These are phyloP conservation scores for Zhuqinia jingwanae DNA, from an alignment of 2,888 invertebrate genomes.

Conservation along the genomic window DNA sequence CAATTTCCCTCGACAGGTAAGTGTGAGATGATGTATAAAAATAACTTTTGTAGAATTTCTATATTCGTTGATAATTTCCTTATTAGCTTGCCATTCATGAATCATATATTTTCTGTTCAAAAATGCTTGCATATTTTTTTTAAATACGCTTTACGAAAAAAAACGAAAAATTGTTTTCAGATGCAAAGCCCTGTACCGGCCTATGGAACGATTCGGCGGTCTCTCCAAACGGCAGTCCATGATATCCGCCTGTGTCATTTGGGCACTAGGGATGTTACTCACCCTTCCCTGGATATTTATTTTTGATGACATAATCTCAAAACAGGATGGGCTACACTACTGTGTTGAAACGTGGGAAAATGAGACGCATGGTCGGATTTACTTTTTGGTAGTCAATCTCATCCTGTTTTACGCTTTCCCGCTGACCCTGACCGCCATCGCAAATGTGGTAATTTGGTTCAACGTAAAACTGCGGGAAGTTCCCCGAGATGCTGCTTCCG, in stretches of 20 bases:
- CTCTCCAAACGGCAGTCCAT: too few species aligned
- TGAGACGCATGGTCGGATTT: conserved; percentile 89
- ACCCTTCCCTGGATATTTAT: conserved; percentile 81
- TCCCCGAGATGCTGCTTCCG: conserved; percentile 84
- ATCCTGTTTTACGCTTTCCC: conserved; percentile 95
- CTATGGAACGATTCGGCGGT: too few species aligned
- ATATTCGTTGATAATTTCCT: too few species aligned
- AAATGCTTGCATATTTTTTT: too few species aligned
- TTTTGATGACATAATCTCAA: conserved; percentile 79
- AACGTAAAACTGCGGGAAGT: conserved; percentile 93
- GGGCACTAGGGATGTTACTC: conserved; percentile 80
- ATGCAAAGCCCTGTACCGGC: too few species aligned
- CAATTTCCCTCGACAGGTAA: too few species aligned
- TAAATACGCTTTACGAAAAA: too few species aligned
- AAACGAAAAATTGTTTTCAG: too few species aligned
- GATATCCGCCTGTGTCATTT: conserved; percentile 79
- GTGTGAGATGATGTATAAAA: too few species aligned
- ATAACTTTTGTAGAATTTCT: too few species aligned
- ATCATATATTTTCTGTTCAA: too few species aligned
- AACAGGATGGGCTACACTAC: conserved; percentile 82
- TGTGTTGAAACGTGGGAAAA: conserved; percentile 94
- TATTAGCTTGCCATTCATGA: too few species aligned
- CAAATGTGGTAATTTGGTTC: conserved; percentile 95
- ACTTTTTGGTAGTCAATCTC: conserved; percentile 93
- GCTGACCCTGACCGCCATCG: conserved; percentile 93